Conservation (phyloP, 2,888 invertebrate genomes). For the Andrena flavipes region DNA sequence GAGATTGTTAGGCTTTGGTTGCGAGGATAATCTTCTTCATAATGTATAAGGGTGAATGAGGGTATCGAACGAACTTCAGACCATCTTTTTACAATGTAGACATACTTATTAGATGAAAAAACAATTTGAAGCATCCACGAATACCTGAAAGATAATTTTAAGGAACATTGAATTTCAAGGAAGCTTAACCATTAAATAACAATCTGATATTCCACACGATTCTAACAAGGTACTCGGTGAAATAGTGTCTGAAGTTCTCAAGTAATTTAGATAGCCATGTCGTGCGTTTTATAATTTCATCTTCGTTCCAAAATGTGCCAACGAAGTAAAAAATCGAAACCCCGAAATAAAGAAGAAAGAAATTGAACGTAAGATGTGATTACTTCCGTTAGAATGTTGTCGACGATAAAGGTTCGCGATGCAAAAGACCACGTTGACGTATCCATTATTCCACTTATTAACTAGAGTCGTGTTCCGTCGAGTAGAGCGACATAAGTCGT, state of each 20-base stretch:
- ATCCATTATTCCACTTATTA: slow-evolving; percentile 39
- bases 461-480: slow-evolving; percentile 43
- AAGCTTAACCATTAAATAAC: too few species aligned
- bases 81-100: slow-evolving; percentile 6
- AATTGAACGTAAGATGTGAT: too few species aligned
- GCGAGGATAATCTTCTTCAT: slow-evolving; percentile 78
- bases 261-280: too few species aligned
- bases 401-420: neutral
- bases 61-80: slow-evolving; percentile 29
- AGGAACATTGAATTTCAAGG: too few species aligned
- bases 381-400: neutral
- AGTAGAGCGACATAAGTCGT: slow-evolving; percentile 61
- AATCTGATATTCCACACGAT: neutral
- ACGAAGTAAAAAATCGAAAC: too few species aligned
- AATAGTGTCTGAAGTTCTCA: too few species aligned
- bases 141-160: neutral
- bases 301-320: too few species aligned
- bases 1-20: slow-evolving; percentile 77
- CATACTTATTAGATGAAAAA: neutral
- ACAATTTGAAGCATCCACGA: neutral
- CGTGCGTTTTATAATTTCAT: too few species aligned
- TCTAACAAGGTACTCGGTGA: too few species aligned
- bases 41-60: slow-evolving; percentile 74
- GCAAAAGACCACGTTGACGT: neutral
- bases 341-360: too few species aligned